Conservation (phyloP, 2,113 vertebrate genomes). For the Vulpes lagopus region DNA sequence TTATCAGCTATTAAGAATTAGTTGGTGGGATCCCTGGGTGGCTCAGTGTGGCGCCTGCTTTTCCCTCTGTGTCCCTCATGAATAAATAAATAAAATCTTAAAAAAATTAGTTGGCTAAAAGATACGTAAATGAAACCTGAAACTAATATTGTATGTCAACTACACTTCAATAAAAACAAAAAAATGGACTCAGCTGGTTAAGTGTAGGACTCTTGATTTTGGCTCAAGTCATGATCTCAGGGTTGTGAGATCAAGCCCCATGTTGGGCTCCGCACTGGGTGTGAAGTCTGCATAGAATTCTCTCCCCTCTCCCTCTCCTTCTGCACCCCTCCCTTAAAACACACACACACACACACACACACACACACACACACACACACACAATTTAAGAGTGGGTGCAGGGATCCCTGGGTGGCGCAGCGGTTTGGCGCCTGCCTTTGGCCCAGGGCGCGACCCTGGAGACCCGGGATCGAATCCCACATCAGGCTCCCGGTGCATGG, state of each 20-base stretch:
- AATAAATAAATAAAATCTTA: no score
- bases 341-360: background rate
- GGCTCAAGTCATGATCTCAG: background rate
- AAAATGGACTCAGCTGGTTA: background rate
- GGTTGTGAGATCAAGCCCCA: background rate
- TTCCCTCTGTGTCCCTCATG: no score
- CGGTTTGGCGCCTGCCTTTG: no score
- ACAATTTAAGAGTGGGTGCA: background rate
- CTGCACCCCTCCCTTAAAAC: background rate
- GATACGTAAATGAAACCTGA: background rate
- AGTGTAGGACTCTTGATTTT: background rate
- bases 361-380: no score
- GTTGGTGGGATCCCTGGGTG: background rate
- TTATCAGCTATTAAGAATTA: constrained; percentile 22
- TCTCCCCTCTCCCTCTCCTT: background rate
- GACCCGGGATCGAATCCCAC: no score
- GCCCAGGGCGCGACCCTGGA: no score
- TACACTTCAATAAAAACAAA: background rate
- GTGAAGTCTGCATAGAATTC: background rate
- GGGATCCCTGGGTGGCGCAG: no score
- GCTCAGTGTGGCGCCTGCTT: no score
- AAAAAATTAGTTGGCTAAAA: background rate
- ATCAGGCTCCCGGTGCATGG: no score
- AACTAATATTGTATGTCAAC: background rate
- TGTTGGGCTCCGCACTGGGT: background rate